Evolutionary conservation across 2,888 invertebrate species (phyloP), one percentile per base, ranked within the genome.

Genomic region (Gortyna flavago): DNA sequence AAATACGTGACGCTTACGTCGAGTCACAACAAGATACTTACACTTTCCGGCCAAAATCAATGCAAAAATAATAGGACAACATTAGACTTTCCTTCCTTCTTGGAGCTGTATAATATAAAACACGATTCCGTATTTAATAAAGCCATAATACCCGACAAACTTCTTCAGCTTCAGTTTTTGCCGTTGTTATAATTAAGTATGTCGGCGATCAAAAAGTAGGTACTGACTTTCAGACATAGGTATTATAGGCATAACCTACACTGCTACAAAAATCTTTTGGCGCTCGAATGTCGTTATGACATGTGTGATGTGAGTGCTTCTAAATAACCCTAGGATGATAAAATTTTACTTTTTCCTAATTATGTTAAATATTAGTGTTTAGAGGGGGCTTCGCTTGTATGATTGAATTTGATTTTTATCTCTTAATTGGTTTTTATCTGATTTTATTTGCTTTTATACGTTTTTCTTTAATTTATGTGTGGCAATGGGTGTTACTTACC

Each of bases 41-140:
- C 8, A 32, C 29, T 21, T 32, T 48, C 29, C 41, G n/a, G 57
- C n/a, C 35, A 41, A 79, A 66, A 51, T 75, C 8, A 64, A 41
- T 11, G 13, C 32, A 32, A n/a, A 65, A 25, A 65, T 21, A 8
- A 41, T 25, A 6, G 51, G 48, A 61, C 13, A n/a, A 48, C 6
- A n/a, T n/a, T 38, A 11, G 8, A 35, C 11, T 75, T 75, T 75
- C 62, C 75, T 68, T 38, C 51, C 48, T 48, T 13, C 25, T 32
- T 7, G 25, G 3, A 35, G 54, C 13, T 67, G 13, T 32, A 9
- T 54, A 54, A 51, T 25, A n/a, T 9, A 25, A n/a, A 11, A 54
- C 48, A 4, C 25, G n/a, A 11, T 25, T 11, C 25, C 25, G 25
- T 54, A 25, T n/a, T n/a, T n/a, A n/a, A n/a, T 54, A 54, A 11